Percentiles rank a stretch among this genome's conserved stretches.
Conservation (phyloP, 1,140 invertebrate species). For the Drosophila kohkoa region DNA sequence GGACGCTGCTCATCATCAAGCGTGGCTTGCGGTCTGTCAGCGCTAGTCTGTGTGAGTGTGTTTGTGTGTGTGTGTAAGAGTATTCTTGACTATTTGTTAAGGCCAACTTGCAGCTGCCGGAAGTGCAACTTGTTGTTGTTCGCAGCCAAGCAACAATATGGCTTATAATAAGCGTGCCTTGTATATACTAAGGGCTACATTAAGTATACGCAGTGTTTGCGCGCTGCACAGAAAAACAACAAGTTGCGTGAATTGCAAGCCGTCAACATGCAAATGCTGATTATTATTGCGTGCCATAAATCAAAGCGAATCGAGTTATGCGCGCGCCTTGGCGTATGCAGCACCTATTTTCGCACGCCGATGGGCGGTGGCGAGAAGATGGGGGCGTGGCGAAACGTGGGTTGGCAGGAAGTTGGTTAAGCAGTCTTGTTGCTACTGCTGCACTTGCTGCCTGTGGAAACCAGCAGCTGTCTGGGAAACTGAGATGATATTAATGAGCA, state of each 20-base stretch:
- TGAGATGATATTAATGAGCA: slow-evolving; percentile 69
- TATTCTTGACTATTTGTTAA: slow-evolving; percentile 20
- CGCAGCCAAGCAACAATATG: slow-evolving; percentile 24
- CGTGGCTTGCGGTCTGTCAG: slow-evolving; percentile 29
- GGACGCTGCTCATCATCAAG: slow-evolving; percentile 32
- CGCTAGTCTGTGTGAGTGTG: slow-evolving; percentile 1
- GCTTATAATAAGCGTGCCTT: slow-evolving; percentile 10
- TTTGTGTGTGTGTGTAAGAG: background rate
- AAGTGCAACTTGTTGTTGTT: slow-evolving; percentile 68
- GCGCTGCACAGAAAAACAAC: slow-evolving; percentile 22
- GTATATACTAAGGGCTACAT: slow-evolving; percentile 16
- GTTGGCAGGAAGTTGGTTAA: background rate
- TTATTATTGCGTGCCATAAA: slow-evolving; percentile 81
- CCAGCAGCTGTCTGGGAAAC: slow-evolving; percentile 1
- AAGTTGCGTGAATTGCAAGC: slow-evolving; percentile 6
- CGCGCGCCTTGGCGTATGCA: slow-evolving; percentile 66
- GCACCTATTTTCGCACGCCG: slow-evolving; percentile 51
- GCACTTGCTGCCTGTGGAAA: slow-evolving; percentile 6
- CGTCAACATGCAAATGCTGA: slow-evolving; percentile 72
- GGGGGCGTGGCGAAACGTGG: background rate
- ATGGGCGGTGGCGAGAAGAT: background rate
- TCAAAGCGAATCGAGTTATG: slow-evolving; percentile 77
- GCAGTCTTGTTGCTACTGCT: slow-evolving; percentile 4
- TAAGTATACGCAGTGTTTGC: slow-evolving; percentile 61
- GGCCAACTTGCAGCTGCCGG: slow-evolving; percentile 62